Percentiles rank a stretch among this genome's conserved stretches.
Evolutionary conservation across 2,797 vertebrate genomes (phyloP).

Genomic region (Tenualosa ilisha): DNA sequence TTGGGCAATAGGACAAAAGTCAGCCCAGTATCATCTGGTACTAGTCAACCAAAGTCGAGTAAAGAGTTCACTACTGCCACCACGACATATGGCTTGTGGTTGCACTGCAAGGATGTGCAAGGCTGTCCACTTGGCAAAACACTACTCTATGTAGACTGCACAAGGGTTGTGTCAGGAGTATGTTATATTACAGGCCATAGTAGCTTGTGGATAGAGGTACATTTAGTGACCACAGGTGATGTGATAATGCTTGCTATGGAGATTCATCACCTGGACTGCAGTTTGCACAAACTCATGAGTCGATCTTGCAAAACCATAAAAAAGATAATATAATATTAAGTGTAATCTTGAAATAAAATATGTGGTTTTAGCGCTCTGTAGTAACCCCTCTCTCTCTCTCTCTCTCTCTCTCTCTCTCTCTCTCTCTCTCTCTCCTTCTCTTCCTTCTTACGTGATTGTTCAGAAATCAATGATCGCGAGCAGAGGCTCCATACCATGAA

Average conservation of each 20-base stretch:
- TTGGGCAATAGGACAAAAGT: background rate
- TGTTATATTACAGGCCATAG: background rate
- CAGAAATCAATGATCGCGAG: slow-evolving; percentile 92
- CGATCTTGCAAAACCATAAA: too few relatives aligned
- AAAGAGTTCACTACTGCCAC: background rate
- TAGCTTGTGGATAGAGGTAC: background rate
- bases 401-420: background rate
- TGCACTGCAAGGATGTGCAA: background rate
- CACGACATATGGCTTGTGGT: background rate
- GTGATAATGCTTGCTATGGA: background rate
- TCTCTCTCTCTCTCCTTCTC: background rate
- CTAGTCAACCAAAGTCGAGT: background rate
- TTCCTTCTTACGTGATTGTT: slow-evolving; percentile 35
- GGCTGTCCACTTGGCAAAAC: background rate
- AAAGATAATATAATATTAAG: too few relatives aligned
- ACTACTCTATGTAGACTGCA: background rate
- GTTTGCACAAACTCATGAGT: background rate
- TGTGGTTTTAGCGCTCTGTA: background rate
- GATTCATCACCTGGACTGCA: background rate
- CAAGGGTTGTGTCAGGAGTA: background rate
- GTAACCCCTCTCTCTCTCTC: background rate
- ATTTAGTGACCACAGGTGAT: background rate
- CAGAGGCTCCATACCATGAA: slow-evolving; percentile 91
- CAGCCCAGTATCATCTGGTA: background rate
- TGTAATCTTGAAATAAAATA: background rate